Conservation (phyloP, 2,113 vertebrate species). For the Platysteira castanea region DNA sequence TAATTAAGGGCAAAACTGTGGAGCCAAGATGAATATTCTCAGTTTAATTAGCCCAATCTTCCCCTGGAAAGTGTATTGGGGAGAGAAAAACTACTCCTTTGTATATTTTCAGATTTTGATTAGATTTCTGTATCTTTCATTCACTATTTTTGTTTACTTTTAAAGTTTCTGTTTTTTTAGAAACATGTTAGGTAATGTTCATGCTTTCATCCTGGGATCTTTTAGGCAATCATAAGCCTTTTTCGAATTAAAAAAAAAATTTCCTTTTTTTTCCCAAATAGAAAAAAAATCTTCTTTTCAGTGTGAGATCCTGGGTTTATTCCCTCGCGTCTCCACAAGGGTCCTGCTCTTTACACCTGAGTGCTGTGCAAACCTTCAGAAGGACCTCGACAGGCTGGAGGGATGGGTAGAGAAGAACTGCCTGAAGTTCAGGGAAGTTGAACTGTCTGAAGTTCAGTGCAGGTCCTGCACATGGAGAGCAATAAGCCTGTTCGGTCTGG, state of each 20-base stretch:
- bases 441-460: background rate
- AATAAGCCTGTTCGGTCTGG: fast-evolving
- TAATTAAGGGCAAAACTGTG: background rate
- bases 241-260: background rate
- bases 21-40: background rate
- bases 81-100: background rate
- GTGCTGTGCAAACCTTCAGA: background rate
- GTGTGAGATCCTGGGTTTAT: background rate
- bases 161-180: background rate
- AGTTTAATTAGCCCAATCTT: background rate
- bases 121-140: background rate
- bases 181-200: background rate
- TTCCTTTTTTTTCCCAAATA: background rate
- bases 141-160: background rate
- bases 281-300: background rate
- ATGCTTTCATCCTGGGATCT: background rate
- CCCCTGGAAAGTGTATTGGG: background rate
- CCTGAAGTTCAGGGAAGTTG: background rate
- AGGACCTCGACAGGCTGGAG: background rate
- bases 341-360: background rate
- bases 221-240: background rate
- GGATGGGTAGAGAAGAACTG: too few relatives aligned
- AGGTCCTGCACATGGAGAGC: fast-evolving
- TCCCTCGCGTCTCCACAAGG: background rate
- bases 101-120: background rate